Evolutionary conservation across 35 echinoderm and acorn worm species (phyloP), one percentile per base, ranked within the genome.

Genomic region (Apostichopus parvimensis): DNA sequence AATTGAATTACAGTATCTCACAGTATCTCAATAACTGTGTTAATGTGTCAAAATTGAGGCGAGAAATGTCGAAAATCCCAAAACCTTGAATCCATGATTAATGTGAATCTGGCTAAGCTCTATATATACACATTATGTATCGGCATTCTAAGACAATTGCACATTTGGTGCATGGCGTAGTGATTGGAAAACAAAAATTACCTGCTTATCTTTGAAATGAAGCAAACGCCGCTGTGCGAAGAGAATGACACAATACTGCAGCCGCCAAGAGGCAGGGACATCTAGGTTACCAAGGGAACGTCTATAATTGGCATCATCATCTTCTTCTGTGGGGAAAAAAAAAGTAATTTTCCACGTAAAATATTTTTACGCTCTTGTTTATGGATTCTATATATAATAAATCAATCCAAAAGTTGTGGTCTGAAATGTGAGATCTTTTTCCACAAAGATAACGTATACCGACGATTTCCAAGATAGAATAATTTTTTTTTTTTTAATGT

Each of bases 201-300:
- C 88, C 88, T 90, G 68, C 56, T 90, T 90, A 77, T 90, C 88
- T 13, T 75, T 10, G 72, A 90, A 90, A 61, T 90, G 88, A 52
- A 54, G 56, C 68, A 90, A 34, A 65, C 56, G 73, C 55, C 56
- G 25, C 73, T 78, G 68, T 53, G 10, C 8, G 56, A 77, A 73
- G 52, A 90, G 88, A 9, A 90, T 21, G 5, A 90, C 88, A 78
- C 88, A 90, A 56, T 90, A 90, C 45, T 90, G 88, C 70, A 90
- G 64, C 56, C 53, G 66, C 88, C 88, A 90, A 8, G 88, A 53
- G 70, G 77, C 64, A 21, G 54, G n/a, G 18, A 70, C 88, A 77
- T 90, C 88, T 54, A 90, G 54, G 88, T 90, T 73, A 78, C 88
- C 88, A 53, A 78, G 66, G 21, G 88, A 90, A 73, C 73, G 66